These are phyloP conservation scores for Trachelus troglodyta DNA, from an alignment of 2,888 invertebrate genomes.

Conservation along the genomic window DNA sequence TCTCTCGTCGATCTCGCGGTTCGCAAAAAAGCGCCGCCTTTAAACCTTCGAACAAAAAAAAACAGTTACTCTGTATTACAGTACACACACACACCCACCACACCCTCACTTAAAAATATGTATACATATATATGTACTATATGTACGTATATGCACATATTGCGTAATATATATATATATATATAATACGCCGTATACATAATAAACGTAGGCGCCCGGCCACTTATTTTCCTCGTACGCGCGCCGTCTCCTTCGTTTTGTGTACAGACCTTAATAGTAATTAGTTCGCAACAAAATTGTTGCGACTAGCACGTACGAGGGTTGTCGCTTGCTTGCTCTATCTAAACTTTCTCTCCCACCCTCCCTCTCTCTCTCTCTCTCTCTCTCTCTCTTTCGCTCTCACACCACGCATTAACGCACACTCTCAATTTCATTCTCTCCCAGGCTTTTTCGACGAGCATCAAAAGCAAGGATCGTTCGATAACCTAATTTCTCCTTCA, in stretches of 20 bases:
- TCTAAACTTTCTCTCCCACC: background rate
- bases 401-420: background rate
- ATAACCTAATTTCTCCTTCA: background rate
- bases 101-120: background rate
- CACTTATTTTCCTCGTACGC: background rate
- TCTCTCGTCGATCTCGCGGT: slow-evolving; percentile 34
- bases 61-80: slow-evolving; percentile 32
- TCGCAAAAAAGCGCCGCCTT: slow-evolving; percentile 29
- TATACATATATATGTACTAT: background rate
- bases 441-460: background rate
- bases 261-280: background rate
- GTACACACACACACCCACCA: background rate
- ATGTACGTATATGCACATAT: no score
- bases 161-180: no score
- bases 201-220: slow-evolving; percentile 1
- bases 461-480: background rate
- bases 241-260: no score
- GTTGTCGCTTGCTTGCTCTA: background rate
- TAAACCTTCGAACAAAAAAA: slow-evolving; percentile 26
- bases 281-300: background rate
- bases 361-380: background rate
- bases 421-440: background rate
- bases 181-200: background rate
- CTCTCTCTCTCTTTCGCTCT: background rate
- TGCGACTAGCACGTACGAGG: background rate